phyloP scores from a whole-genome alignment of 2,113 vertebrate genomes.

The Perca fluviatilis region DNA sequence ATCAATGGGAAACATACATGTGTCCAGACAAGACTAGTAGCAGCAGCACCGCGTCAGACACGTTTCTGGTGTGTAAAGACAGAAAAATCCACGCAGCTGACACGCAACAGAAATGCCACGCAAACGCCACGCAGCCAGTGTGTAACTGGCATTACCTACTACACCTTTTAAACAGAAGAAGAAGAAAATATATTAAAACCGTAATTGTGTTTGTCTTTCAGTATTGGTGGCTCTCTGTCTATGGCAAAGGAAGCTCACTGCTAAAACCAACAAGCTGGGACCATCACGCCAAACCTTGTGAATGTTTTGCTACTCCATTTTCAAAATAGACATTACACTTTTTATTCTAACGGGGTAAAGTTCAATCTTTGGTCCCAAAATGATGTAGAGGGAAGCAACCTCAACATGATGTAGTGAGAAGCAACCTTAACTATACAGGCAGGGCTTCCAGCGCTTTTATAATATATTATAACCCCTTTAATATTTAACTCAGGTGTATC shows the following conservation, averaged over 20 bases:
- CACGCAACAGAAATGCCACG: too few relatives aligned
- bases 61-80: too few relatives aligned
- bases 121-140: too few relatives aligned
- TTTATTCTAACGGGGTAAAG: not conserved
- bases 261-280: not conserved
- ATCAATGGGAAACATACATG: too few relatives aligned
- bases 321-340: not conserved
- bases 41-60: too few relatives aligned
- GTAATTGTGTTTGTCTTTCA: conserved; percentile 5
- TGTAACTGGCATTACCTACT: too few relatives aligned
- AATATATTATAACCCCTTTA: not conserved
- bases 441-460: not conserved
- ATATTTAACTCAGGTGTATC: too few relatives aligned
- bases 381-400: not conserved
- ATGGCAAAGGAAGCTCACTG: not conserved
- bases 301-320: not conserved
- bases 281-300: not conserved
- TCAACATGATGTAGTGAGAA: too few relatives aligned
- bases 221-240: not conserved
- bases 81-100: too few relatives aligned
- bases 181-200: too few relatives aligned
- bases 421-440: not conserved
- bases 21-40: too few relatives aligned
- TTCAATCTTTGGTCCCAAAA: not conserved
- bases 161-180: not conserved